Conservation (phyloP, 2,113 vertebrate genomes). For the Thryonomys swinderianus region DNA sequence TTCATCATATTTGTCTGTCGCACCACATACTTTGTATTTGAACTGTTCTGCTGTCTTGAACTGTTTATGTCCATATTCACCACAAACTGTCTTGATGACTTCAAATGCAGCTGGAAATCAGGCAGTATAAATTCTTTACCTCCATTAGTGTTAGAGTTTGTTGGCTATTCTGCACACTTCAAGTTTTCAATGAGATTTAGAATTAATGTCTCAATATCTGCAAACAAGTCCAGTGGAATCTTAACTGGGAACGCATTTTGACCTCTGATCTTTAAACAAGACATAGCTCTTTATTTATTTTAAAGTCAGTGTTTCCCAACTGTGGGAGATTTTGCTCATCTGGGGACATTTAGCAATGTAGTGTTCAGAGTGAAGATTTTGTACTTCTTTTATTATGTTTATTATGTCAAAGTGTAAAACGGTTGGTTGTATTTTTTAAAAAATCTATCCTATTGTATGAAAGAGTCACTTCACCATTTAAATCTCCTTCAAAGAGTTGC, state of each 20-base stretch:
- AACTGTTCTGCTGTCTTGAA: neutral
- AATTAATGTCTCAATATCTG: neutral
- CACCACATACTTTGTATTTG: neutral
- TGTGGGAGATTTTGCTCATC: neutral
- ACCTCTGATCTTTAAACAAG: neutral
- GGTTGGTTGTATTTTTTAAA: neutral
- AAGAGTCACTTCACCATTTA: neutral
- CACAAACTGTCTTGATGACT: neutral
- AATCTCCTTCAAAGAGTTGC: neutral
- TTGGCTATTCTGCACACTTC: neutral
- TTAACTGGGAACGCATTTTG: neutral
- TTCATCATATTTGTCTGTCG: neutral
- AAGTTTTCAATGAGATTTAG: neutral
- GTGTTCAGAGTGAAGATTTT: neutral
- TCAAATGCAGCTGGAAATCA: slow-evolving; percentile 5
- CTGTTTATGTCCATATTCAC: neutral
- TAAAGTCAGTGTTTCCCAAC: neutral
- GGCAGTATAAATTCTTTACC: neutral
- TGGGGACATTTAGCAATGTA: neutral
- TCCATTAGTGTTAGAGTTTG: neutral
- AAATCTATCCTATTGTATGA: neutral
- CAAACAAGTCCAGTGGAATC: neutral
- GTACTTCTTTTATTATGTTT: neutral
- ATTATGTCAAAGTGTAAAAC: neutral
- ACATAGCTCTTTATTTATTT: neutral